A percentile compares a stretch with the other conserved stretches of the same genome.
phyloP scores from a whole-genome alignment of 2,113 vertebrate species.

The Deroptyus accipitrinus region DNA sequence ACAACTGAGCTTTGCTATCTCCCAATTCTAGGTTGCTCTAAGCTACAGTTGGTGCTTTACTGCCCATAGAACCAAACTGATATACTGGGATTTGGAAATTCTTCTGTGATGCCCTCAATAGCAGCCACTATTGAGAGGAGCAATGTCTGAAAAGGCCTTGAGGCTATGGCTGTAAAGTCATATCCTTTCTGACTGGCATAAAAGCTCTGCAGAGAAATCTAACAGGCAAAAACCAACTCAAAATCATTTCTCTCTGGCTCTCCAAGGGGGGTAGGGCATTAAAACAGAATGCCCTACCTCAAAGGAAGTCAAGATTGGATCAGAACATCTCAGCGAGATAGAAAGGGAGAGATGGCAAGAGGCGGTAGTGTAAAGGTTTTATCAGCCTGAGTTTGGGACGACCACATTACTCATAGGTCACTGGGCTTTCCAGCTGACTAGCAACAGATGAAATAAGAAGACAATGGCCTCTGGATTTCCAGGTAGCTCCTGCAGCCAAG shows the following conservation, averaged over 20 bases:
- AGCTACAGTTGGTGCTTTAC: neutral
- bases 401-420: slow-evolving; percentile 58
- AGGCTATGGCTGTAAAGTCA: neutral
- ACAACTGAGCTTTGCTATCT: neutral
- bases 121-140: neutral
- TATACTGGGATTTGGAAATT: neutral
- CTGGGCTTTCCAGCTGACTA: slow-evolving; percentile 54
- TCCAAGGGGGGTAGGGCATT: neutral
- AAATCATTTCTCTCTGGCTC: slow-evolving; percentile 12
- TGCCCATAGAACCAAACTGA: neutral
- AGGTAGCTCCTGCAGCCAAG: slow-evolving; percentile 43
- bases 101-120: neutral
- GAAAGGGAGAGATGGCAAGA: slow-evolving; percentile 24
- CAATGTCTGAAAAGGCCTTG: neutral
- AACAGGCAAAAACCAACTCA: neutral
- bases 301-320: slow-evolving; percentile 55
- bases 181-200: neutral
- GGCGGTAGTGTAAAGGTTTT: slow-evolving; percentile 29
- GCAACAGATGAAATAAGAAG: slow-evolving; percentile 47
- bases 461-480: neutral
- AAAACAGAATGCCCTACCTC: slow-evolving; percentile 19
- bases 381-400: slow-evolving; percentile 43
- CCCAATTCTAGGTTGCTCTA: neutral
- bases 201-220: neutral
- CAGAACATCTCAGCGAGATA: slow-evolving; percentile 22